These are phyloP conservation scores for Choreutis nemorana DNA, from an alignment of 2,888 invertebrate genomes.

Conservation along the genomic window DNA sequence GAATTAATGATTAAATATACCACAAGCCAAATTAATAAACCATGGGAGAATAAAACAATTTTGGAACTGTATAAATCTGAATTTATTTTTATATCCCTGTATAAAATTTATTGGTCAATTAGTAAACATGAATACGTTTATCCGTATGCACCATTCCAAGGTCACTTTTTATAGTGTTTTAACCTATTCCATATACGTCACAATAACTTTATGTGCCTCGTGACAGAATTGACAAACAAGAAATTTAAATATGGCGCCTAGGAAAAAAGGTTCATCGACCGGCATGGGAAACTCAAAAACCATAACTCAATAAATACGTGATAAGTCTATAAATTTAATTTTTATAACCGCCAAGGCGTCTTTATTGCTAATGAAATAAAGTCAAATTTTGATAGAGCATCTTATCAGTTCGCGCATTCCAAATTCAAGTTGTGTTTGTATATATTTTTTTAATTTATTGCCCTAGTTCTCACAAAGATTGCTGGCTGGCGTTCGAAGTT, in stretches of 20 bases:
- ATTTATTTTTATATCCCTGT: too few relatives aligned
- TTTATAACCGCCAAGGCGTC: not conserved
- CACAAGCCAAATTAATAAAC: too few relatives aligned
- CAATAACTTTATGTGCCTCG: constrained; percentile 20
- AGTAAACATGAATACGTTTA: too few relatives aligned
- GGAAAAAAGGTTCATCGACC: constrained; percentile 16
- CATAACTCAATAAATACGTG: constrained; percentile 13
- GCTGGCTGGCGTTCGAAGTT: too few relatives aligned
- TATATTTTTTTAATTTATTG: constrained; percentile 5
- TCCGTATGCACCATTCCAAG: too few relatives aligned
- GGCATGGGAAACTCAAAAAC: constrained; percentile 17
- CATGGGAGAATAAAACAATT: too few relatives aligned
- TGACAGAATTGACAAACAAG: constrained; percentile 21
- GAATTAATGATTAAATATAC: too few relatives aligned
- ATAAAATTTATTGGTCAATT: too few relatives aligned
- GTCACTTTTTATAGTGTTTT: constrained; percentile 35
- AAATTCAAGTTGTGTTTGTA: constrained; percentile 12
- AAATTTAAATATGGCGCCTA: constrained; percentile 6
- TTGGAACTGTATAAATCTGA: too few relatives aligned
- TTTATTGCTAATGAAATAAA: not conserved
- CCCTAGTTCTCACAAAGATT: constrained; percentile 7
- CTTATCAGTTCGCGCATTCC: constrained; percentile 7
- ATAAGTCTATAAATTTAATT: constrained; percentile 4
- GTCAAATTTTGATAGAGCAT: not conserved
- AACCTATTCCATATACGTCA: constrained; percentile 32